phyloP scores from a whole-genome alignment of 35 echinoderm and acorn worm species.

The Ptychodera flava region DNA sequence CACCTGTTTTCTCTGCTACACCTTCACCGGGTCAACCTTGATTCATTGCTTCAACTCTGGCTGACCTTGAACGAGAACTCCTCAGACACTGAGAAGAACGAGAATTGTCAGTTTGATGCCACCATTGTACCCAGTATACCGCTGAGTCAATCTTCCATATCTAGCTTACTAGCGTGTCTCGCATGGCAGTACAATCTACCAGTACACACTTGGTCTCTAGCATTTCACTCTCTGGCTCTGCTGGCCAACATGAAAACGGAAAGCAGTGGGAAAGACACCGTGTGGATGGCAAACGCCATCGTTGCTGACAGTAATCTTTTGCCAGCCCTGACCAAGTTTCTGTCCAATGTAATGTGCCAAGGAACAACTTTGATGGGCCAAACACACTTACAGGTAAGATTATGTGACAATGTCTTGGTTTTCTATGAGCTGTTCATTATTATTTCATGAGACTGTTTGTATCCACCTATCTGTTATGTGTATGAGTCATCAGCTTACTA shows the following conservation, averaged over 20 bases:
- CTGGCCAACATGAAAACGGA: slow-evolving; percentile 52
- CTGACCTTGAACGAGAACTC: slow-evolving; percentile 36
- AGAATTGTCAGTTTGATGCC: slow-evolving; percentile 49
- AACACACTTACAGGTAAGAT: neutral
- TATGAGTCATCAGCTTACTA: too few relatives aligned
- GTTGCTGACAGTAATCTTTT: slow-evolving; percentile 64
- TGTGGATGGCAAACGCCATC: slow-evolving; percentile 51
- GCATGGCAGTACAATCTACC: slow-evolving; percentile 45
- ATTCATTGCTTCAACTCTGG: slow-evolving; percentile 68
- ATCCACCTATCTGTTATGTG: too few relatives aligned
- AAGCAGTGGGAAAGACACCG: slow-evolving; percentile 26
- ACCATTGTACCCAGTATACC: slow-evolving; percentile 59
- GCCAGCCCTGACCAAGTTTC: slow-evolving; percentile 60
- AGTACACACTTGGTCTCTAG: slow-evolving; percentile 77
- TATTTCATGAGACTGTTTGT: too few relatives aligned
- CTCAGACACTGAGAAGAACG: slow-evolving; percentile 28
- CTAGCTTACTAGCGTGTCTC: slow-evolving; percentile 51
- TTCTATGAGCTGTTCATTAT: too few relatives aligned
- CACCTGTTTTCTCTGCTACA: slow-evolving; percentile 67
- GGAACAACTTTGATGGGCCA: neutral
- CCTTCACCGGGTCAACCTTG: slow-evolving; percentile 16
- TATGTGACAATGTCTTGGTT: too few relatives aligned
- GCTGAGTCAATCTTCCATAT: slow-evolving; percentile 49
- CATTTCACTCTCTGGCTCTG: slow-evolving; percentile 62
- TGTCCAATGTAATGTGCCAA: slow-evolving; percentile 44